Percentiles rank a stretch among this genome's conserved stretches.
These are phyloP conservation scores for Macrotrachela quadricornifera DNA, from an alignment of 1,140 invertebrate genomes.

Conservation along the genomic window DNA sequence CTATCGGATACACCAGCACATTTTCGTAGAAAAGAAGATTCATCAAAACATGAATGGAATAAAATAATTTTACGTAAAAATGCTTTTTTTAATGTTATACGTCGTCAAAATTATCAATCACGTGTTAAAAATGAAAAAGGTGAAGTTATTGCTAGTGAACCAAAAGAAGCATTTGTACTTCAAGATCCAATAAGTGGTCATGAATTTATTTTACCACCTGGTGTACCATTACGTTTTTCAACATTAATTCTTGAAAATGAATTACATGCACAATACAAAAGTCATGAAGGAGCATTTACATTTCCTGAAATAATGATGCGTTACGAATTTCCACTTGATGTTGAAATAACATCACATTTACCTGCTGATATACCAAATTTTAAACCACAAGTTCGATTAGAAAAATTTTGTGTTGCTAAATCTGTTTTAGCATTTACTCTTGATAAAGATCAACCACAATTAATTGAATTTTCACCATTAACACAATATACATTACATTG, in stretches of 20 bases:
- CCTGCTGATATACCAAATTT: too few species aligned
- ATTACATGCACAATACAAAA: constrained; percentile 2
- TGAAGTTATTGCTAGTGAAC: neutral
- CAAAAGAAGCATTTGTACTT: constrained; percentile 1
- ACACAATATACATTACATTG: too few species aligned
- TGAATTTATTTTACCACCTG: constrained; percentile 5
- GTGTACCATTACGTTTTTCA: constrained; percentile 6
- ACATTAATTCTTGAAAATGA: constrained; percentile 5
- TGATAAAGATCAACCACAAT: too few species aligned
- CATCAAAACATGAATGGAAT: constrained; percentile 1
- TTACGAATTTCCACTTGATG: constrained; percentile 8
- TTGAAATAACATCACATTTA: neutral
- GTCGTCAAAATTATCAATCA: neutral
- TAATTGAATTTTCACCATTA: too few species aligned
- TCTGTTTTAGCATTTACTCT: too few species aligned
- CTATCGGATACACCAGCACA: neutral
- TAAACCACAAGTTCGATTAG: too few species aligned
- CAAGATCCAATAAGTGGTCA: neutral
- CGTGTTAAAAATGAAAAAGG: neutral
- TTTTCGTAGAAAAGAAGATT: neutral
- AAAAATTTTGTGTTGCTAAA: too few species aligned
- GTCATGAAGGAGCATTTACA: constrained; percentile 6
- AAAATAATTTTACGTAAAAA: constrained; percentile 3
- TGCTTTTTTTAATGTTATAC: neutral
- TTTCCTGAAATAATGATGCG: constrained; percentile 8